Evolutionary conservation across 1,140 invertebrate genomes (phyloP), one percentile per base, ranked within the genome.

Genomic region (Sycophaga agraensis): DNA sequence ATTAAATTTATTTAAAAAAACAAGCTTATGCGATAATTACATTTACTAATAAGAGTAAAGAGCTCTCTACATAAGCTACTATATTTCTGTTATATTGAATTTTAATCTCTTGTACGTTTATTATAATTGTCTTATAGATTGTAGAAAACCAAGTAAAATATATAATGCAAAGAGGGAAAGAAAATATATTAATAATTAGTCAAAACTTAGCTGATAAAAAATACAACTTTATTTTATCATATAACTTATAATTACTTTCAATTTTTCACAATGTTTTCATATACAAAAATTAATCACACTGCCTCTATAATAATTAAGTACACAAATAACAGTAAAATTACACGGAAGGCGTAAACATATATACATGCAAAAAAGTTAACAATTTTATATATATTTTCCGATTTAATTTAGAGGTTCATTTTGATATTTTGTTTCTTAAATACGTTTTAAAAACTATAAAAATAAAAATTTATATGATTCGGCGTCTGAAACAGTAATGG

Each of bases 281-380:
- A 39, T 62, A 63, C 53, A 63, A 63, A 62, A 56, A 43, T 37
- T 46, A 51, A 54, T 55, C 26, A 21, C 12, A 53, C 16, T 43
- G 19, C n/a, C n/a, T 61, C 48, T 22, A 49, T 31, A 43, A 59
- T 53, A 43, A 54, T 55, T 55, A 53, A 61, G 51, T 61, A 54
- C 34, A 61, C 11, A 22, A 48, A 16, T 55, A 55, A 60, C 39
- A 39, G 16, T 1, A 21, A 55, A 31, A 59, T 42, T 43, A 43
- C 1, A 49, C 22, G 12, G 2, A 43, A n/a, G 24, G 50, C 12
- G 2, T 42, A 43, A 17, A 45, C 7, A n/a, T 28, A 60, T 53
- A 14, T 53, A 11, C 37, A 50, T 16, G 39, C 50, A 37, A 19
- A 53, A 54, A 55, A 61, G 21, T 40, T 49, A 48, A 55, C 24